Conservation (phyloP, 2,888 invertebrate species). For the Luperina testacea region DNA sequence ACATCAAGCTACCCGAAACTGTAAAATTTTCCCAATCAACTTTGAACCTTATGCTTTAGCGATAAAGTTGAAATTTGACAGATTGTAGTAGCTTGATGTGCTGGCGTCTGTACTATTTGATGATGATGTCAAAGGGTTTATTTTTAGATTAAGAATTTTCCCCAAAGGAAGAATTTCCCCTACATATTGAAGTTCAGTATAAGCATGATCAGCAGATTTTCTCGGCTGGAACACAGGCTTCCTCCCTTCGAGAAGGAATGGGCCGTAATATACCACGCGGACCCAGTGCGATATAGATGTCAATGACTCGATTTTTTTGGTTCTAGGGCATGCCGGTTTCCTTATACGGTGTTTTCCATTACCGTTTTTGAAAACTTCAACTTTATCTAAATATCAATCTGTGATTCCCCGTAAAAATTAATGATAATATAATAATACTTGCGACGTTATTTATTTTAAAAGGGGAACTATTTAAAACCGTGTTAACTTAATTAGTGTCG, state of each 20-base stretch:
- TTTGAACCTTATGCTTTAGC: too few relatives aligned
- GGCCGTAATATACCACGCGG: background rate
- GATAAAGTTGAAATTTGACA: too few relatives aligned
- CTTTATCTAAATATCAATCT: background rate
- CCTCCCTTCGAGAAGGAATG: background rate
- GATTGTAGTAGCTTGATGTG: too few relatives aligned
- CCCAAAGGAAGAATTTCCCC: background rate
- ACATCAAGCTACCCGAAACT: too few relatives aligned
- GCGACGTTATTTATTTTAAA: constrained; percentile 1
- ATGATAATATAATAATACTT: background rate
- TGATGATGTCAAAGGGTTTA: background rate
- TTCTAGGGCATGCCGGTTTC: background rate
- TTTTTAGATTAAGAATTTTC: background rate
- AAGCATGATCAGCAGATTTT: background rate
- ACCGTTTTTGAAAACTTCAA: background rate
- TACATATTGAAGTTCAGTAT: background rate
- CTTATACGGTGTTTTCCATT: background rate
- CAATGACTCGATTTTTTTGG: background rate
- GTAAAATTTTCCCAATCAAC: too few relatives aligned
- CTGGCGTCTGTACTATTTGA: too few relatives aligned
- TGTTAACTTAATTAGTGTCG: constrained; percentile 21
- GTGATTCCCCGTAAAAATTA: background rate
- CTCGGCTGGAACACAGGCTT: too few relatives aligned
- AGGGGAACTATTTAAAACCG: constrained; percentile 13
- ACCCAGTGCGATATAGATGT: too few relatives aligned